Base-by-base conservation (phyloP, 2,113 vertebrate genomes). In the Platichthys flesus region DNA sequence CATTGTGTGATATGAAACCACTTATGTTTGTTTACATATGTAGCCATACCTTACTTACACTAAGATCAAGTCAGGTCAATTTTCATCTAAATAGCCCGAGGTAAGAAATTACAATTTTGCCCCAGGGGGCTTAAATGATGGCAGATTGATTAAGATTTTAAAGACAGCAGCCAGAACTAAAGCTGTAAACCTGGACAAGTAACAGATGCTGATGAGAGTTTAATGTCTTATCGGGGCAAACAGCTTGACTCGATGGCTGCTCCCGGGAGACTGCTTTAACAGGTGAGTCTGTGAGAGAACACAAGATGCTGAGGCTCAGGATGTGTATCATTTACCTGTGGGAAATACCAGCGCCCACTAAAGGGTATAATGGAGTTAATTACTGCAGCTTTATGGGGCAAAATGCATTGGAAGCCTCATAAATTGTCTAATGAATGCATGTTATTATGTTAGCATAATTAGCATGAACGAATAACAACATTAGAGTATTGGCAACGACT, bases 191-290 rank as follows among this genome's bases (percentile, higher is more conserved):
- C 37, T 18, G 10, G 7, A 59, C 23, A 55, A 15, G 49, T 73
- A 81, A 73, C 76, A 81, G 78, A 80, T 84, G 85, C 55, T 54
- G 42, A 67, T 70, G 57, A 54, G 61, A 63, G 59, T 49, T 68
- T 58, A 67, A 70, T 51, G 68, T 74, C 45, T 71, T 13, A 37
- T 15, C 37, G 21, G 70, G 28, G 49, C 47, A 76, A 80, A 78
- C 63, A 66, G 37, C 66, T 76, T 49, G 3, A 67, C 65, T 78
- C 31, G 12, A 59, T 59, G 15, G 35, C 45, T 76, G 66, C 37
- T 69, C 73, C 54, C 70, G 24, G 61, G 16, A 65, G 74, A 71
- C 71, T 20, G 14, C 35, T 69, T 51, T 40, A 76, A 73, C 78
- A 71, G 52, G 68, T 67, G 71, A 82, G 23, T 63, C n/a, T 69